phyloP scores from a whole-genome alignment of 1,140 invertebrate genomes.

The Aricia agestis region DNA sequence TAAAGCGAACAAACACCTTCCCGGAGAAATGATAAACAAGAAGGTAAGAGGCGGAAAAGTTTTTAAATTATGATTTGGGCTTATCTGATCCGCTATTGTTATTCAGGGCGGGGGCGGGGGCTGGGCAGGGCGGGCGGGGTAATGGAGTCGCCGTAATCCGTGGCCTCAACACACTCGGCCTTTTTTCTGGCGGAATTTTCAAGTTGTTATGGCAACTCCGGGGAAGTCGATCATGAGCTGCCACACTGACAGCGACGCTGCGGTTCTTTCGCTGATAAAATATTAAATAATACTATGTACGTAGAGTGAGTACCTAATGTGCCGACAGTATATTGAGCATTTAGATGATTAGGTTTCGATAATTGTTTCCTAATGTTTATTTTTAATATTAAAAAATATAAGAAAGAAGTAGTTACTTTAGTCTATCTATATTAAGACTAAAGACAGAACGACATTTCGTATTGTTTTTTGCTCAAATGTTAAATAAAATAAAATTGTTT shows the following conservation, averaged over 20 bases:
- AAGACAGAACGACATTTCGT: no score
- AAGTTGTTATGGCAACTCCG: constrained; percentile 15
- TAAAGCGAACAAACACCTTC: constrained; percentile 5
- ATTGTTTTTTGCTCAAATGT: no score
- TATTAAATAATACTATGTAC: no score
- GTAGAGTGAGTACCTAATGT: no score
- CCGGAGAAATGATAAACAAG: constrained; percentile 4
- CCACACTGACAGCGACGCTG: background rate
- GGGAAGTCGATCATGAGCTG: constrained; percentile 1
- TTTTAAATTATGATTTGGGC: constrained; percentile 23
- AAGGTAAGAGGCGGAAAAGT: constrained; percentile 14
- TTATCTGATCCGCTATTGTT: constrained; percentile 22
- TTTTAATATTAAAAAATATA: no score
- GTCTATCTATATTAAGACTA: no score
- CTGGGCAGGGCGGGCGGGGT: background rate
- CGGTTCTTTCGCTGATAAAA: background rate
- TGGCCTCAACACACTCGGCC: constrained; percentile 15
- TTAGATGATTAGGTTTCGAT: no score
- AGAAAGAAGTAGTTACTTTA: no score
- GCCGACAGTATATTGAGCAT: no score
- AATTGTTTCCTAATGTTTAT: no score
- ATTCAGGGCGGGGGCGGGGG: constrained; percentile 13
- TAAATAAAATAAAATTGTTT: no score
- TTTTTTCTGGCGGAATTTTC: constrained; percentile 20
- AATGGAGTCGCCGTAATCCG: constrained; percentile 18